Conservation (phyloP, 2,113 vertebrate genomes). For the Colaptes auratus region DNA sequence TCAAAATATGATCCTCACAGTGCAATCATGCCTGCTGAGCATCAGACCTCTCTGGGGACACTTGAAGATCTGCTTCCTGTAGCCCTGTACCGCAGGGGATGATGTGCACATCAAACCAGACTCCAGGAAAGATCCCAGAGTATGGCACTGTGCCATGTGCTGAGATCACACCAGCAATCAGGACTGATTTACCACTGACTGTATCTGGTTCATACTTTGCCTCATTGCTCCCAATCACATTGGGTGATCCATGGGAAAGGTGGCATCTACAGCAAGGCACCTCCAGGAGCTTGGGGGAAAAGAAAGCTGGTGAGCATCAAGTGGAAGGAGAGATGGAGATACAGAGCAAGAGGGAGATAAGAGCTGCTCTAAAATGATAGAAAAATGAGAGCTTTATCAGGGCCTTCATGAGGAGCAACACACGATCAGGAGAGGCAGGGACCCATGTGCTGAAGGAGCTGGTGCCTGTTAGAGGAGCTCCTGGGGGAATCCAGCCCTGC, state of each 20-base stretch:
- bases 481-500: neutral
- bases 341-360: neutral
- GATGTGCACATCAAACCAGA: neutral
- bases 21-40: neutral
- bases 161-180: fast-evolving
- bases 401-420: neutral
- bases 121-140: neutral
- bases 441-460: neutral
- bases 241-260: neutral
- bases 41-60: neutral
- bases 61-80: neutral
- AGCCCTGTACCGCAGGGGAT: fast-evolving
- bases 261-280: neutral
- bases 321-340: neutral
- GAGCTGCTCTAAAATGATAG: neutral
- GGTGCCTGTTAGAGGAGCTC: neutral
- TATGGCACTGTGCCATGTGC: neutral
- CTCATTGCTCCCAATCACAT: fast-evolving
- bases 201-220: fast-evolving
- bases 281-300: neutral
- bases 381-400: neutral
- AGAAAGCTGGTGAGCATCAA: neutral
- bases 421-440: neutral
- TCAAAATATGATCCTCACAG: neutral
- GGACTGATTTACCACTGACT: neutral